Conservation (phyloP, 1,140 invertebrate genomes). For the Drosophila cardini region DNA sequence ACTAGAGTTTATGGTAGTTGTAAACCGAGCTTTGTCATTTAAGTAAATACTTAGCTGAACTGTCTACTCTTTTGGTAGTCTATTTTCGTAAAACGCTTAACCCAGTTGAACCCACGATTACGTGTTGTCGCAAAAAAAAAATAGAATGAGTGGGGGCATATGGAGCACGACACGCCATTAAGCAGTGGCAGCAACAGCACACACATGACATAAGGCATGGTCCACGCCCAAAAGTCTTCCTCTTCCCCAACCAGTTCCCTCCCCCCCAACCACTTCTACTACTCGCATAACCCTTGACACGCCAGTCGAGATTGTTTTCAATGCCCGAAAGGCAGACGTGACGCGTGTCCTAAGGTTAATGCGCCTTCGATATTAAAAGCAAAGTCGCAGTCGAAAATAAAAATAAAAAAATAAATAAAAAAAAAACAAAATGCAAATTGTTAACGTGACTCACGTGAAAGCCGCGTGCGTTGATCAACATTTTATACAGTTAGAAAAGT, state of each 20-base stretch:
- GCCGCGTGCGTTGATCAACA: constrained; percentile 47
- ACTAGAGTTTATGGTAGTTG: not conserved
- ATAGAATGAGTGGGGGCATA: constrained; percentile 48
- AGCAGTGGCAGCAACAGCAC: constrained; percentile 35
- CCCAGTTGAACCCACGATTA: constrained; percentile 58
- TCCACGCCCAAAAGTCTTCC: constrained; percentile 15
- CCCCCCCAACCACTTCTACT: not conserved
- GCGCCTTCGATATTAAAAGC: constrained; percentile 55
- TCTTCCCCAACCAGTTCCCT: not conserved
- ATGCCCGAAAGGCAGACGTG: constrained; percentile 55
- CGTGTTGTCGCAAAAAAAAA: constrained; percentile 52
- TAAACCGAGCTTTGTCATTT: constrained; percentile 31
- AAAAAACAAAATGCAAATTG: constrained; percentile 57
- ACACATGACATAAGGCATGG: constrained; percentile 43
- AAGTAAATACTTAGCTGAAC: constrained; percentile 47
- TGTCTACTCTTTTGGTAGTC: constrained; percentile 44
- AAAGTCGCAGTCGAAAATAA: constrained; percentile 30
- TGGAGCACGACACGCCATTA: constrained; percentile 71
- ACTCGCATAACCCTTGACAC: constrained; percentile 61
- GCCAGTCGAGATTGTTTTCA: constrained; percentile 69
- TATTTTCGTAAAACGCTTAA: constrained; percentile 56
- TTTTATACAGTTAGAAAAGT: constrained; percentile 46
- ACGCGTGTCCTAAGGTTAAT: constrained; percentile 70
- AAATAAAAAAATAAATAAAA: too few species aligned
- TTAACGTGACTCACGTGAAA: constrained; percentile 66